These are phyloP conservation scores for Dromaius novaehollandiae DNA, from an alignment of 2,113 vertebrate species.

Conservation along the genomic window DNA sequence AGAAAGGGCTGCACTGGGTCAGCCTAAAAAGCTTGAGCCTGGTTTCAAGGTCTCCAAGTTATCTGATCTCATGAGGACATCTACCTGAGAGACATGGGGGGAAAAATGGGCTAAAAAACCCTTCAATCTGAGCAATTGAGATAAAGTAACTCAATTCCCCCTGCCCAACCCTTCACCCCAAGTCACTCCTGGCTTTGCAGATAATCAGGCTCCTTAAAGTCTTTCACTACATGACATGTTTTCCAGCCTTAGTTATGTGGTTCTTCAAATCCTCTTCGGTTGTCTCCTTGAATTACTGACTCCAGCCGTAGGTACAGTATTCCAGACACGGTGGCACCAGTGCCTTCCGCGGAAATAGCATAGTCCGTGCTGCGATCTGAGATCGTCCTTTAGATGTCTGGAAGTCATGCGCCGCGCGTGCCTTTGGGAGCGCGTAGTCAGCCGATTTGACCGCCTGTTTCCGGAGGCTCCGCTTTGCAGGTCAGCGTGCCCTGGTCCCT, in stretches of 20 bases:
- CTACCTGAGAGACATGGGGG: neutral
- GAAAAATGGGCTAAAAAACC: neutral
- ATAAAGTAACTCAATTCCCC: neutral
- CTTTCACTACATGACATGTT: accelerated
- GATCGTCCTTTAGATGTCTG: neutral
- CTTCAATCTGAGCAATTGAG: neutral
- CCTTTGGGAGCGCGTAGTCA: neutral
- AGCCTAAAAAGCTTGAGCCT: neutral
- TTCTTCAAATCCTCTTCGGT: neutral
- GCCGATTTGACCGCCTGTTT: accelerated
- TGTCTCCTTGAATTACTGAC: neutral
- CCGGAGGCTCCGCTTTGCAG: accelerated
- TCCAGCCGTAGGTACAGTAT: neutral
- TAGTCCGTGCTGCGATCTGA: neutral
- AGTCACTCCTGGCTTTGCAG: accelerated
- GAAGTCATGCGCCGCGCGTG: neutral
- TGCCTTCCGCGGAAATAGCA: neutral
- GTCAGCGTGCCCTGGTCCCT: accelerated
- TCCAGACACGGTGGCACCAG: neutral
- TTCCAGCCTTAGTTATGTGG: neutral
- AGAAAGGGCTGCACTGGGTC: neutral
- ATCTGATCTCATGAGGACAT: neutral
- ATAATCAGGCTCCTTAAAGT: neutral
- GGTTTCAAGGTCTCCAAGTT: neutral
- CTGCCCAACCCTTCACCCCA: neutral